Percentiles rank a stretch among this genome's conserved stretches.
These are phyloP conservation scores for Acromyrmex heyeri DNA, from an alignment of 1,140 invertebrate genomes.

Conservation along the genomic window DNA sequence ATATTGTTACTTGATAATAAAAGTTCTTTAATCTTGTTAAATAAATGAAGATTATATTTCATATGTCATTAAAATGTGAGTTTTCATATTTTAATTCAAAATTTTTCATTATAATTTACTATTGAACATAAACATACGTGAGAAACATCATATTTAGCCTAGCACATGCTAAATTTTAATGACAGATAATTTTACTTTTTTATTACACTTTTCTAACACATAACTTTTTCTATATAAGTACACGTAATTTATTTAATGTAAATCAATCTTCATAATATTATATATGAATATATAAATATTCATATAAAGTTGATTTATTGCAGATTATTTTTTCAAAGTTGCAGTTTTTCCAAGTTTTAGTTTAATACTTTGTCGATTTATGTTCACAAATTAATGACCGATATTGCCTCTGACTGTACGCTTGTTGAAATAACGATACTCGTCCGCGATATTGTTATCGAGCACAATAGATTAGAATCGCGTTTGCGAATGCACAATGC, in stretches of 20 bases:
- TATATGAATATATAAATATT: not conserved
- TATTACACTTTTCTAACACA: not conserved
- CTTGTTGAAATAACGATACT: not conserved
- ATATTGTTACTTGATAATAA: not conserved
- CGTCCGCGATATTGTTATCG: constrained; percentile 64
- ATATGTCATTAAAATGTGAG: not conserved
- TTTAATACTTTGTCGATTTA: not conserved
- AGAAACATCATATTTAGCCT: not conserved
- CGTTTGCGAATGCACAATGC: constrained; percentile 66
- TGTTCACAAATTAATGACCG: not conserved
- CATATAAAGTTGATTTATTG: not conserved
- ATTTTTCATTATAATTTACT: constrained; percentile 20
- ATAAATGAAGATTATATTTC: constrained; percentile 28
- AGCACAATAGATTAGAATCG: constrained; percentile 66
- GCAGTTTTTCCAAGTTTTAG: not conserved
- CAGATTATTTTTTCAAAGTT: not conserved
- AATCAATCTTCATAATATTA: not conserved
- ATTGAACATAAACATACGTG: not conserved
- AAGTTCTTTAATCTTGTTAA: not conserved
- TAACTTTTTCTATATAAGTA: not conserved
- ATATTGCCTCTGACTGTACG: not conserved
- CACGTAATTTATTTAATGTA: not conserved
- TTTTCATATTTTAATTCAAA: not conserved
- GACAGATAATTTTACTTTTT: not conserved
- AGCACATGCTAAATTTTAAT: not conserved